Evolutionary conservation across 30 jellyfish, hydroid and myxozoan genomes (phyloP), one percentile per base, ranked within the genome.

Genomic region (Aurelia aurita complex sp. Pacific): DNA sequence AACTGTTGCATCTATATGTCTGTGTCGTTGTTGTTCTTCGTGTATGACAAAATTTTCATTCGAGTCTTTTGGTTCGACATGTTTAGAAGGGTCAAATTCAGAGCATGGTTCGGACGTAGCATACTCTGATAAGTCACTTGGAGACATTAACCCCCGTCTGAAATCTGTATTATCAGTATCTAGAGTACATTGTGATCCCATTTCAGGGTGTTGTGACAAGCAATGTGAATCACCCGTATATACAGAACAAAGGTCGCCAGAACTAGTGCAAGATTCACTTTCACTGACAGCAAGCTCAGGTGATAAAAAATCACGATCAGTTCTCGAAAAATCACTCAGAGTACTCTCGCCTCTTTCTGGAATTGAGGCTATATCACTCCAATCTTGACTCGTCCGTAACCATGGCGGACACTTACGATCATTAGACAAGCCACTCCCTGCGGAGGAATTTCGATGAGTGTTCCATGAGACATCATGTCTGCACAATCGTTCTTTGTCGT

Each of bases 341-440:
- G 18, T 38, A 15, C 77, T 77, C 10, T 66, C 65, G 5, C 23
- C 69, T 35, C 50, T 7, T 10, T 13, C 50, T 13, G 46, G 55
- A 9, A 10, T 63, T n/a, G 64, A 34, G 52, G 23, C 42, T 17
- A 61, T 52, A 15, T 63, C 69, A 10, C 63, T 78, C 79, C 79
- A 78, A 36, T 78, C 88, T 64, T 55, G 73, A 38, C 88, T 78
- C 11, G 88, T 52, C n/a, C 67, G 67, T 17, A 78, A 55, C 88
- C 88, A 78, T 10, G 79, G 88, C 1, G 88, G 88, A 33, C 88
- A 78, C 10, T 33, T 78, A 2, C 88, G 76, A 5, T 64, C 88
- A 63, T 76, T 32, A 59, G 75, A 16, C 33, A 78, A 66, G 16
- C 52, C 76, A 51, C 19, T 69, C 72, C 61, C 55, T 29, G 69